Evolutionary conservation across 2,888 invertebrate species (phyloP).

Genomic region (Parnassius smintheus): DNA sequence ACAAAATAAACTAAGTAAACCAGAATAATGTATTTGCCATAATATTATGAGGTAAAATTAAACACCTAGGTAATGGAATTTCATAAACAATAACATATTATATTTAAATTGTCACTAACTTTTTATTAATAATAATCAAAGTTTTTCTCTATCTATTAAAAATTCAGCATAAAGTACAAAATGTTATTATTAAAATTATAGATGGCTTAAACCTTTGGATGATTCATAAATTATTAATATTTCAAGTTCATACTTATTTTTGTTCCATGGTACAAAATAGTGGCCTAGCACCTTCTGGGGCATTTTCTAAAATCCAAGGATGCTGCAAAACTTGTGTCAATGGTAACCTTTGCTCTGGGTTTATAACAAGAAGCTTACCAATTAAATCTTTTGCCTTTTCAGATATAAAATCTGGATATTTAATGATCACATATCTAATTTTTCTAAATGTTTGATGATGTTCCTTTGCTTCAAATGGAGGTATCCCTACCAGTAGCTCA

Average conservation of each 20-base stretch:
- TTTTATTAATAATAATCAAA: too few relatives aligned
- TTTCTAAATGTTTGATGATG: constrained; percentile 87
- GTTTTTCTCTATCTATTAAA: too few relatives aligned
- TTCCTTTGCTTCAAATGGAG: constrained; percentile 92
- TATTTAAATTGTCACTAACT: too few relatives aligned
- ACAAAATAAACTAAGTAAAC: too few relatives aligned
- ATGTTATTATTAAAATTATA: background rate
- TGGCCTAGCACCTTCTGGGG: constrained; percentile 60
- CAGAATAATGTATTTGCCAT: too few relatives aligned
- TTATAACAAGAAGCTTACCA: constrained; percentile 87
- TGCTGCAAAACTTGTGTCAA: constrained; percentile 88
- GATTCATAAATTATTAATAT: background rate
- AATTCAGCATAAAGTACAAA: background rate
- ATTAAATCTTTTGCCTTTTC: constrained; percentile 90
- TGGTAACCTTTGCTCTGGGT: constrained; percentile 87
- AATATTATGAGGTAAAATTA: too few relatives aligned
- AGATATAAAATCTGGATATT: constrained; percentile 86
- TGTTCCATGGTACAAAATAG: constrained; percentile 43
- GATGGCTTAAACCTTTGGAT: constrained; percentile 3
- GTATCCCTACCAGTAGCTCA: constrained; percentile 95
- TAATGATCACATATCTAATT: constrained; percentile 87
- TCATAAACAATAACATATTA: too few relatives aligned
- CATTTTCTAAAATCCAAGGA: constrained; percentile 87
- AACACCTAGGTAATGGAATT: too few relatives aligned
- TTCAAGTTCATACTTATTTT: constrained; percentile 33